phyloP scores from a whole-genome alignment of 2,888 invertebrate species.

The Cryptus viduatorius region DNA sequence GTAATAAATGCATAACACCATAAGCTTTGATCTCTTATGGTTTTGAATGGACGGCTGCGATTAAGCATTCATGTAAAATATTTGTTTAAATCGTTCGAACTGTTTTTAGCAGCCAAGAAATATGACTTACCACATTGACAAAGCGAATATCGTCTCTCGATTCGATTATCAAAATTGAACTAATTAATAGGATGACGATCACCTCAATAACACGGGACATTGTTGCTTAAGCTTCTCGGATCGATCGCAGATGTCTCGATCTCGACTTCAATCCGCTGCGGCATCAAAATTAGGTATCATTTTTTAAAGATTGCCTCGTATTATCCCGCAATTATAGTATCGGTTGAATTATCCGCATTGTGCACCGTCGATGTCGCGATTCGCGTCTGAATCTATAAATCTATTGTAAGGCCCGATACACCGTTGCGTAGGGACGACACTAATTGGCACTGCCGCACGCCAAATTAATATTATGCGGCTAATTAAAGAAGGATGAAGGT shows the following conservation, averaged over 20 bases:
- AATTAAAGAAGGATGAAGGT: no score
- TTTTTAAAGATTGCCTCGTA: neutral
- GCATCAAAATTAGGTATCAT: neutral
- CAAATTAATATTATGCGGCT: no score
- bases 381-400: no score
- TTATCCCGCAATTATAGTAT: no score
- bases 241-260: neutral
- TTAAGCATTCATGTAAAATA: no score
- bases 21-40: neutral
- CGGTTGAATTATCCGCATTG: neutral
- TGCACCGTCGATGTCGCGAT: no score
- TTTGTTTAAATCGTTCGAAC: neutral
- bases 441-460: no score
- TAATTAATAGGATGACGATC: neutral
- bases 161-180: neutral
- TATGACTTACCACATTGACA: constrained; percentile 11
- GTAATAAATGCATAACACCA: neutral
- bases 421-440: no score
- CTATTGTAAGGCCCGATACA: no score
- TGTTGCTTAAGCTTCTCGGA: neutral
- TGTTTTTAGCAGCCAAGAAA: no score
- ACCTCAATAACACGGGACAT: neutral
- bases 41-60: no score
- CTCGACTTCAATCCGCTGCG: neutral
- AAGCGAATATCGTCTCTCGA: constrained; percentile 2